phyloP scores from a whole-genome alignment of 1,140 invertebrate genomes.

The Drosophila oshimai region DNA sequence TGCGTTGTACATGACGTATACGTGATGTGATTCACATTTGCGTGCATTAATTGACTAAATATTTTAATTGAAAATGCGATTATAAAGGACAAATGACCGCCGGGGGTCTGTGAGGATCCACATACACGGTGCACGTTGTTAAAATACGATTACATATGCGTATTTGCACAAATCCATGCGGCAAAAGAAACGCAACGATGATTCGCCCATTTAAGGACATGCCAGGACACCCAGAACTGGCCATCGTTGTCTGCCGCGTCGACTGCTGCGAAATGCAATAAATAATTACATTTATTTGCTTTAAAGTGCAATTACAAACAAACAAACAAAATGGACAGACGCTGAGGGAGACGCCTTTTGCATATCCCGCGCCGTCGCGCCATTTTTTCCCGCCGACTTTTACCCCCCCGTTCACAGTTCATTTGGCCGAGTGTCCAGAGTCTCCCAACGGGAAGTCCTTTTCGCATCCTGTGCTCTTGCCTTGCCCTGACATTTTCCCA shows the following conservation, averaged over 20 bases:
- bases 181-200: background rate
- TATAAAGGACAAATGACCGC: conserved; percentile 52
- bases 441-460: conserved; percentile 7
- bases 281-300: conserved; percentile 78
- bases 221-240: background rate
- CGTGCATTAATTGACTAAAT: conserved; percentile 69
- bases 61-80: conserved; percentile 76
- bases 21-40: conserved; percentile 49
- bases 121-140: conserved; percentile 10
- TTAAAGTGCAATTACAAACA: conserved; percentile 74
- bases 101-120: background rate
- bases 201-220: conserved; percentile 38
- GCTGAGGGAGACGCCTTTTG: conserved; percentile 38
- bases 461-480: background rate
- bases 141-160: conserved; percentile 63
- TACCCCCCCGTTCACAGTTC: conserved; percentile 63
- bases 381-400: conserved; percentile 41
- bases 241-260: background rate
- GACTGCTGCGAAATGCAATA: conserved; percentile 67
- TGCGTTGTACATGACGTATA: conserved; percentile 51
- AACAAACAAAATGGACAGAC: conserved; percentile 40
- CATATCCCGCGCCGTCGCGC: conserved; percentile 39
- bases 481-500: conserved; percentile 59
- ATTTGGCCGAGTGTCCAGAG: conserved; percentile 46
- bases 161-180: conserved; percentile 29